These are phyloP conservation scores for Mylabris sibirica DNA, from an alignment of 2,888 invertebrate species.

Conservation along the genomic window DNA sequence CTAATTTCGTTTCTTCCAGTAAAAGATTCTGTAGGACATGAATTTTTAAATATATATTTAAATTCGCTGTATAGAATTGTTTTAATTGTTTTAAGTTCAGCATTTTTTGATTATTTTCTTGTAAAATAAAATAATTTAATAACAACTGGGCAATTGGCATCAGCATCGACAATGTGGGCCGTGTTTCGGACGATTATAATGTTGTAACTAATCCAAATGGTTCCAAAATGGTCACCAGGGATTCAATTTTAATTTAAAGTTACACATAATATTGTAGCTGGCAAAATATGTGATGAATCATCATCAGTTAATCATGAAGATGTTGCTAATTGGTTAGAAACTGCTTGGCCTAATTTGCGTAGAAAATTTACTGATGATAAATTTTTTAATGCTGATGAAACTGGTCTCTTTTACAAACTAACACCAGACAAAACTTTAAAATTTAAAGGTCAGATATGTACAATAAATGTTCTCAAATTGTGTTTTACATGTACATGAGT, in stretches of 20 bases:
- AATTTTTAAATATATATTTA: constrained; percentile 4
- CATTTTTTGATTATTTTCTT: constrained; percentile 2
- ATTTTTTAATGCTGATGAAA: too few relatives aligned
- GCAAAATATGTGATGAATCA: too few relatives aligned
- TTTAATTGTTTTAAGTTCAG: not conserved
- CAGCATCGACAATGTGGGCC: constrained; percentile 24
- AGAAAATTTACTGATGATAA: too few relatives aligned
- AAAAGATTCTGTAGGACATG: not conserved
- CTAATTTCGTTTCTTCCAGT: constrained; percentile 16
- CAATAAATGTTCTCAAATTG: too few relatives aligned
- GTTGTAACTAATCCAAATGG: constrained; percentile 24
- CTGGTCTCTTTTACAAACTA: too few relatives aligned
- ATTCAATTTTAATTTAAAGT: constrained; percentile 23
- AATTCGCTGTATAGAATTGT: constrained; percentile 3
- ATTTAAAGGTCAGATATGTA: too few relatives aligned
- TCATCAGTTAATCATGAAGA: too few relatives aligned
- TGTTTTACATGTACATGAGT: too few relatives aligned
- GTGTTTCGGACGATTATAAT: constrained; percentile 16
- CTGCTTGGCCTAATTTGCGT: too few relatives aligned
- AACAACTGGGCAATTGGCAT: constrained; percentile 20
- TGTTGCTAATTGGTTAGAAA: too few relatives aligned
- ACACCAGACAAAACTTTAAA: too few relatives aligned
- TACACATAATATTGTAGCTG: too few relatives aligned
- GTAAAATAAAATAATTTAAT: constrained; percentile 20
- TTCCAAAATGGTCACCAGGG: constrained; percentile 16